phyloP scores from a whole-genome alignment of 2,797 vertebrate genomes.

The Tiaroga cobitis region DNA sequence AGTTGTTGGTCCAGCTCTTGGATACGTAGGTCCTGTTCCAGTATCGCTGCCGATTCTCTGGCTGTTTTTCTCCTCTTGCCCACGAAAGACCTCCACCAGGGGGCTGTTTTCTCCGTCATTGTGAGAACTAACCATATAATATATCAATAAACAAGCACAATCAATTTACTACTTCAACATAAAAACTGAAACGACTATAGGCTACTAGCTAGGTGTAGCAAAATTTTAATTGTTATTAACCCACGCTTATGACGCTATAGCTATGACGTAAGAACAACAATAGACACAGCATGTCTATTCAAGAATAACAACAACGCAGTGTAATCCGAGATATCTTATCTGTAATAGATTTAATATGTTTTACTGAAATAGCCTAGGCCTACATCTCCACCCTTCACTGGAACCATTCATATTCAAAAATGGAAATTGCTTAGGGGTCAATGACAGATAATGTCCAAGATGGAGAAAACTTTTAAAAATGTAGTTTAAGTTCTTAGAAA shows the following conservation, averaged over 20 bases:
- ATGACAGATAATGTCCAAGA: not conserved
- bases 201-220: not conserved
- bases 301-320: not conserved
- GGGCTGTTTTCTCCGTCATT: constrained; percentile 79
- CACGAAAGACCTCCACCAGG: constrained; percentile 91
- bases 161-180: not conserved
- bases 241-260: not conserved
- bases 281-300: constrained; percentile 9
- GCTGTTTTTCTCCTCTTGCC: constrained; percentile 76
- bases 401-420: not conserved
- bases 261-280: constrained; percentile 20
- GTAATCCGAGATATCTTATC: not conserved
- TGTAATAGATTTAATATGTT: constrained; percentile 7
- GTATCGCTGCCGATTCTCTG: constrained; percentile 69
- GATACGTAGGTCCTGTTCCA: constrained; percentile 39
- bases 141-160: not conserved
- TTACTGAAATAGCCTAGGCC: constrained; percentile 1
- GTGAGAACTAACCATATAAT: constrained; percentile 45
- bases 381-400: not conserved
- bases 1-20: constrained; percentile 1
- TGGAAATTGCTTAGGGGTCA: not conserved
- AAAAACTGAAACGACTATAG: not conserved
- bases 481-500: not conserved
- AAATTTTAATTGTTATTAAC: not conserved
- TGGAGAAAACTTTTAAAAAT: not conserved